Evolutionary conservation across 2,888 invertebrate species (phyloP).

Genomic region (Chelonus formosanus): DNA sequence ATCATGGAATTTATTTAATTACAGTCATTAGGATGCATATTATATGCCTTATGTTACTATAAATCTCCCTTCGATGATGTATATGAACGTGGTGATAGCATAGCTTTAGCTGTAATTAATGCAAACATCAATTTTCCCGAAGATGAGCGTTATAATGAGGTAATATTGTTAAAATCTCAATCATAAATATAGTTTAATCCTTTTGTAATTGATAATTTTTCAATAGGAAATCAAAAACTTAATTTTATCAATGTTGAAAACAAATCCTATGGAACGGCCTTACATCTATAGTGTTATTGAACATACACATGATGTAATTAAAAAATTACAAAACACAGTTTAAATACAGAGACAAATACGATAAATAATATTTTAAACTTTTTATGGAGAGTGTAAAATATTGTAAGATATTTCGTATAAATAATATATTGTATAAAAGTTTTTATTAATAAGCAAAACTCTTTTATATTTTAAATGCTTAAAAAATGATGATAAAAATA

Average conservation of each 20-base stretch:
- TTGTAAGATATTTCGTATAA: too few species aligned
- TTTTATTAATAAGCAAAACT: too few species aligned
- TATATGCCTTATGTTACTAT: slow-evolving; percentile 86
- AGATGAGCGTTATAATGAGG: slow-evolving; percentile 72
- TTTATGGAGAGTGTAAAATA: too few species aligned
- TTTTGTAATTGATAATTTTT: too few species aligned
- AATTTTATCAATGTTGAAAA: slow-evolving; percentile 75
- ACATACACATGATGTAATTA: slow-evolving; percentile 69
- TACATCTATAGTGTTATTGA: slow-evolving; percentile 78
- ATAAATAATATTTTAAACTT: not conserved
- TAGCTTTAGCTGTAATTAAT: slow-evolving; percentile 84
- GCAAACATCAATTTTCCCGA: slow-evolving; percentile 78
- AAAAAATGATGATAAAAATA: too few species aligned
- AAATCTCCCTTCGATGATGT: slow-evolving; percentile 86
- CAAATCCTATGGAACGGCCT: slow-evolving; percentile 80
- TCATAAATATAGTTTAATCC: too few species aligned
- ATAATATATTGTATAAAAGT: too few species aligned
- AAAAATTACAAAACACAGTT: slow-evolving; percentile 69
- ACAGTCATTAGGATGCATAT: slow-evolving; percentile 84
- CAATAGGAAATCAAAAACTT: slow-evolving; percentile 74
- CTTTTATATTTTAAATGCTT: too few species aligned
- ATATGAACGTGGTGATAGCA: slow-evolving; percentile 86
- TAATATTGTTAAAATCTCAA: slow-evolving; percentile 42
- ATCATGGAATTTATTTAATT: not conserved
- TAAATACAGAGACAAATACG: slow-evolving; percentile 51